Percentiles rank a stretch among this genome's conserved stretches.
Conservation (phyloP, 2,888 invertebrate species). For the Agriopis leucophaearia region DNA sequence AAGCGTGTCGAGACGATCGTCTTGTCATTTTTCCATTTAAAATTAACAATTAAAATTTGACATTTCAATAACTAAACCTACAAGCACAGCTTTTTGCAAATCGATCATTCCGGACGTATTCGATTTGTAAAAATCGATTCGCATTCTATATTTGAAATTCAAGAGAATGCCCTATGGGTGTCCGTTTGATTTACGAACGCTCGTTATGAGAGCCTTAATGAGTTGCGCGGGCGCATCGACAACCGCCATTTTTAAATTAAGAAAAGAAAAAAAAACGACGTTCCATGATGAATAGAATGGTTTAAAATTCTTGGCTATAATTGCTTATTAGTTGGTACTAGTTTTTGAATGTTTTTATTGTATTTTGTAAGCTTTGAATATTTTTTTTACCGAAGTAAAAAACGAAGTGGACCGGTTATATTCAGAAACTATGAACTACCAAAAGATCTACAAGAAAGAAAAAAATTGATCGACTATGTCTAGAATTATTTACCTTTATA, state of each 20-base stretch:
- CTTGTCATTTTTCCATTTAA: slow-evolving; percentile 33
- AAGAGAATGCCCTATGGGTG: slow-evolving; percentile 80
- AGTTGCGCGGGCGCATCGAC: slow-evolving; percentile 74
- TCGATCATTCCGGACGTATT: slow-evolving; percentile 70
- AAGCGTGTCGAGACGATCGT: slow-evolving; percentile 3
- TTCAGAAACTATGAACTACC: neutral
- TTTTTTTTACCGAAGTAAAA: neutral
- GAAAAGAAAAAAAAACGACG: slow-evolving; percentile 55
- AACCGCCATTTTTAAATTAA: slow-evolving; percentile 73
- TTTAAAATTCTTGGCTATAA: slow-evolving; percentile 47
- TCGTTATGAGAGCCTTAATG: slow-evolving; percentile 80
- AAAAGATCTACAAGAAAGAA: neutral
- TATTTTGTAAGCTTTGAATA: slow-evolving; percentile 13
- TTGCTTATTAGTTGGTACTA: slow-evolving; percentile 55
- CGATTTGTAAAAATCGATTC: slow-evolving; percentile 52
- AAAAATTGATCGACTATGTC: neutral
- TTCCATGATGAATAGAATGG: slow-evolving; percentile 60
- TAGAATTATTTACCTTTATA: neutral
- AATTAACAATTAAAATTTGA: slow-evolving; percentile 28
- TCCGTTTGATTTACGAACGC: slow-evolving; percentile 79
- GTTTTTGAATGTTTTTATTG: slow-evolving; percentile 46
- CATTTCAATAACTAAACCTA: slow-evolving; percentile 33
- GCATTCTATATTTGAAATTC: slow-evolving; percentile 57
- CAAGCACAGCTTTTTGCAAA: slow-evolving; percentile 53
- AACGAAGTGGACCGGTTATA: neutral